Conservation (phyloP, 2,888 invertebrate genomes). For the Lepidocyrtinus sp. region DNA sequence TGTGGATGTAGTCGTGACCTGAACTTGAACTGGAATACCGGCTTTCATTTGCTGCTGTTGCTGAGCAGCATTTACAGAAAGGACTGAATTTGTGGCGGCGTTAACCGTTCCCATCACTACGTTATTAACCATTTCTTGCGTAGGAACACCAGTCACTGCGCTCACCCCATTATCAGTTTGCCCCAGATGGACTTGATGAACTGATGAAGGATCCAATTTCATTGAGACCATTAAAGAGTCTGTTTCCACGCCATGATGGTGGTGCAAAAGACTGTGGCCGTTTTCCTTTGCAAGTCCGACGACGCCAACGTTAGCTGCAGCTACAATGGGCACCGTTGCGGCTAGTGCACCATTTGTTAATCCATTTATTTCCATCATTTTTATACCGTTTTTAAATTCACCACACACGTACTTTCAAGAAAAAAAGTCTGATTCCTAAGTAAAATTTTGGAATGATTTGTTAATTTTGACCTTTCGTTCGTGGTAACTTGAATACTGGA, state of each 20-base stretch:
- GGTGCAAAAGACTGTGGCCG: conserved; percentile 35
- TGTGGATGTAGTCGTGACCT: conserved; percentile 30
- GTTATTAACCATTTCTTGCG: conserved; percentile 40
- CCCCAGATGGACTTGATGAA: conserved; percentile 30
- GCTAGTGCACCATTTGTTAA: conserved; percentile 37
- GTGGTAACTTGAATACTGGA: conserved; percentile 59
- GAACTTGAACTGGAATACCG: neutral
- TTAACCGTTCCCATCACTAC: conserved; percentile 21
- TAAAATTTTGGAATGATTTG: conserved; percentile 48
- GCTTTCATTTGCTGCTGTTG: neutral
- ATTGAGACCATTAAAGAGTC: conserved; percentile 43
- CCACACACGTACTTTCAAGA: neutral
- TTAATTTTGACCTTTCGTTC: too few species aligned
- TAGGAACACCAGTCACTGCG: conserved; percentile 15
- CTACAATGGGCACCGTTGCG: conserved; percentile 32
- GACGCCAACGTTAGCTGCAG: conserved; percentile 29
- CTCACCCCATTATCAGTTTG: conserved; percentile 37
- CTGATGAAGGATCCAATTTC: conserved; percentile 35
- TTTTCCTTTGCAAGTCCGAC: conserved; percentile 41
- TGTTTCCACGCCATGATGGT: conserved; percentile 31
- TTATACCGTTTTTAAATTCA: neutral
- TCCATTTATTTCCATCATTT: conserved; percentile 57
- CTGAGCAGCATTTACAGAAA: conserved; percentile 35
- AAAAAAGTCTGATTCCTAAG: neutral
- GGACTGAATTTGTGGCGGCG: conserved; percentile 21